Evolutionary conservation across 2,113 vertebrate species (phyloP), one percentile per base, ranked within the genome.

Genomic region (Halichoeres trimaculatus): DNA sequence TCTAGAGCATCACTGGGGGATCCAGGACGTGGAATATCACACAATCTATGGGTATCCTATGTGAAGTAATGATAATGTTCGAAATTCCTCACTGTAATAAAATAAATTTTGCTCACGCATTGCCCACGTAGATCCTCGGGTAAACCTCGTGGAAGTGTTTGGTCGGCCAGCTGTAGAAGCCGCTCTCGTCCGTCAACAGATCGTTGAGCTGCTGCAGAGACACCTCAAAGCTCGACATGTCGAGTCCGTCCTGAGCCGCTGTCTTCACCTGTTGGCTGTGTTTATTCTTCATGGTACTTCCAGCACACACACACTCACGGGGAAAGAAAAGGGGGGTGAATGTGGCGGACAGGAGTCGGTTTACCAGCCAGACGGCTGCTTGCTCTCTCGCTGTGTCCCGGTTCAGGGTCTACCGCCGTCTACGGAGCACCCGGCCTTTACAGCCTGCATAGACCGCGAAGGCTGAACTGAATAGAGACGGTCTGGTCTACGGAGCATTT

Each of bases 191-290:
- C 3, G 95, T 94, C 69, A 98, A 81, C 70, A 98, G 89, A 8
- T 98, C 97, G 88, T 98, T 98, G 61, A 98, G 96, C 66, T 97
- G 96, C 82, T 96, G 95, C 63, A 99, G 94, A 1, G 96, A 95
- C 56, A 98, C 93, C 72, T 88, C 92, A 75, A 93, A 95, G 64
- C 94, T 90, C 57, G 93, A 91, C 96, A 95, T 95, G 89, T 88
- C 91, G 41, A 3, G 53, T 35, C 75, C 50, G 26, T 63, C 35
- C 26, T 71, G 50, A 23, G 30, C 53, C 16, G 36, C n/a, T 0
- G 47, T 2, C 55, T 65, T 54, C 5, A 40, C 74, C 61, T 84
- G 71, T 2, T 63, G 76, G 71, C 11, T 63, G 54, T 43, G 71
- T 76, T 83, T 89, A 10, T 70, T 80, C 86, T 83, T 90, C 89